These are phyloP conservation scores for Rhinopithecus roxellana DNA, from an alignment of 2,113 vertebrate species.

Conservation along the genomic window DNA sequence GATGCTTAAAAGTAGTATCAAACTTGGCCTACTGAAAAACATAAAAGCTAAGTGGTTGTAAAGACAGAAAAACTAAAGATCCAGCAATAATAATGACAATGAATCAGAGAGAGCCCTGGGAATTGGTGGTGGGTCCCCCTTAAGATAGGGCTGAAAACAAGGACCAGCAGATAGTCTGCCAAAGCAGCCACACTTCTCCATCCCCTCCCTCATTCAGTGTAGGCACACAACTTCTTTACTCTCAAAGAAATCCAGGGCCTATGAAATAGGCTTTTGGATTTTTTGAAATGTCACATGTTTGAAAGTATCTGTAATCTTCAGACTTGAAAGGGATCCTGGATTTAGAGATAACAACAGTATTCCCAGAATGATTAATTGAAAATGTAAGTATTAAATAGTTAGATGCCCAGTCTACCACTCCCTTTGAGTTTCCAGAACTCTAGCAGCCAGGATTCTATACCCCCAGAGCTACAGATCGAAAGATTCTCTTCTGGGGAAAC, in stretches of 20 bases:
- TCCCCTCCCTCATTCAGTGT: too few species aligned
- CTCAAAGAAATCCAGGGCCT: neutral
- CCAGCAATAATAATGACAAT: neutral
- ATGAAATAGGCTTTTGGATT: neutral
- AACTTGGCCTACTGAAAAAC: neutral
- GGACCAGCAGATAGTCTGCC: neutral
- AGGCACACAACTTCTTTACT: neutral
- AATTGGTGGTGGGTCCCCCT: neutral
- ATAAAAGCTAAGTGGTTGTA: neutral
- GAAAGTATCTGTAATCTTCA: neutral
- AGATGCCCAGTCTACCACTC: neutral
- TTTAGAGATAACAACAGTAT: neutral
- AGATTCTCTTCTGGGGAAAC: neutral
- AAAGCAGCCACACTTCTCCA: neutral
- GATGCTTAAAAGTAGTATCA: neutral
- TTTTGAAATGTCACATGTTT: neutral
- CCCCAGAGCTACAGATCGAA: neutral
- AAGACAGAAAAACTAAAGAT: neutral
- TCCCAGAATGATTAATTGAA: neutral
- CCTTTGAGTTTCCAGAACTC: neutral
- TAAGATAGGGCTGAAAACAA: neutral
- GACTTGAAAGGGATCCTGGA: neutral
- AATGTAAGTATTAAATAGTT: neutral
- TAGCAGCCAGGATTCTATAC: neutral
- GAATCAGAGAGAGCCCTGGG: neutral